A percentile compares a stretch with the other conserved stretches of the same genome.
Conservation (phyloP, 2,888 invertebrate species). For the Caenorhabditis panamensis region DNA sequence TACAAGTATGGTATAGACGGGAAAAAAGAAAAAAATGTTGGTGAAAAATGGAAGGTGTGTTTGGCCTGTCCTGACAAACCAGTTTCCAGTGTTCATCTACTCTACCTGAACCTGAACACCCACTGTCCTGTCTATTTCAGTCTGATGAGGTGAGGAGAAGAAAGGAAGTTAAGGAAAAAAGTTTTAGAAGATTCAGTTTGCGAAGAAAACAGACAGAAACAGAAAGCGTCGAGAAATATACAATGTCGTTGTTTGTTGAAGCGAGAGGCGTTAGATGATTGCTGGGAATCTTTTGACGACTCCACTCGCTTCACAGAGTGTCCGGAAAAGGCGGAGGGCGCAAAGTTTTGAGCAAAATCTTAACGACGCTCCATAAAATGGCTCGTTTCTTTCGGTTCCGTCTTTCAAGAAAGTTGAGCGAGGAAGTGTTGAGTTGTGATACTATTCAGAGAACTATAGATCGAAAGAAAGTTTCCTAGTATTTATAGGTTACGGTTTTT, state of each 20-base stretch:
- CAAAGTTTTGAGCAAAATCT: conserved; percentile 55
- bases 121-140: too few species aligned
- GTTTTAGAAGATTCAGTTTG: too few species aligned
- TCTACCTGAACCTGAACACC: too few species aligned
- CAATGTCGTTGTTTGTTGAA: conserved; percentile 25
- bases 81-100: too few species aligned
- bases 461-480: neutral
- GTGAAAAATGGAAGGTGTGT: conserved; percentile 12
- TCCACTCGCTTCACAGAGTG: conserved; percentile 29
- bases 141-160: too few species aligned
- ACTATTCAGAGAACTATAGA: too few species aligned
- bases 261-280: conserved; percentile 33
- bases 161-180: too few species aligned
- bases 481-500: conserved; percentile 13
- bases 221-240: conserved; percentile 19
- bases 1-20: too few species aligned
- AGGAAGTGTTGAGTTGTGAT: too few species aligned
- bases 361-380: conserved; percentile 54
- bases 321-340: conserved; percentile 44
- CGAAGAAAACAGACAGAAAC: conserved; percentile 17
- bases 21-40: conserved; percentile 20
- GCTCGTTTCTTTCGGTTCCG: conserved; percentile 55
- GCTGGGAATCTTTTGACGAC: conserved; percentile 52
- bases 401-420: conserved; percentile 33
- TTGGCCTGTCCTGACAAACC: too few species aligned